phyloP scores from a whole-genome alignment of 2,888 invertebrate genomes.

The Rhagophthalmus giganteus region DNA sequence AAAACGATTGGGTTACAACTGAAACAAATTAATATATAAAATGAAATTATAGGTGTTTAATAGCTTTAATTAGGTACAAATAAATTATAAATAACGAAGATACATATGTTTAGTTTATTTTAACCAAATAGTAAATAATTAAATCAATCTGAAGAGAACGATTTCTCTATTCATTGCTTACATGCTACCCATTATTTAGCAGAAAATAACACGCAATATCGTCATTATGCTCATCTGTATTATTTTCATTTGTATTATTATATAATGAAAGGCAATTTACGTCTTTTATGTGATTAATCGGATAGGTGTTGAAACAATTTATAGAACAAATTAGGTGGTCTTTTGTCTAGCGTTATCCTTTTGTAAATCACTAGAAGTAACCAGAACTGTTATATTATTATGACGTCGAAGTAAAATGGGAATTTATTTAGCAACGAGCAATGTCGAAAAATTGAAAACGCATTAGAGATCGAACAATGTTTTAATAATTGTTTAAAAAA shows the following conservation, averaged over 20 bases:
- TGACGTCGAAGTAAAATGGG: no score
- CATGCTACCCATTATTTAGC: conserved; percentile 12
- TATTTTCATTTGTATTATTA: conserved; percentile 35
- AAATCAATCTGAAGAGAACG: conserved; percentile 15
- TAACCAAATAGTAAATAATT: conserved; percentile 15
- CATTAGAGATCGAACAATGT: no score
- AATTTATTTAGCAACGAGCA: no score
- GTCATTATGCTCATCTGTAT: conserved; percentile 33
- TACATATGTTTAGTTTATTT: conserved; percentile 8
- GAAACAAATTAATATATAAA: no score
- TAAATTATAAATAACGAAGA: no score
- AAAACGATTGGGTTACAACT: no score
- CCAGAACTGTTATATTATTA: no score
- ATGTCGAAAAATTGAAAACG: no score
- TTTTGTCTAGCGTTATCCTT: background rate
- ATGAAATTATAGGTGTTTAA: no score
- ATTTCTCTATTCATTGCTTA: conserved; percentile 11
- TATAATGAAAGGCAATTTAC: conserved; percentile 41
- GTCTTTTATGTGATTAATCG: conserved; percentile 43
- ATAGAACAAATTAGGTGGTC: conserved; percentile 10
- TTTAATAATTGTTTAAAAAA: no score
- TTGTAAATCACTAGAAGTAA: no score
- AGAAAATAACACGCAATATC: conserved; percentile 34
- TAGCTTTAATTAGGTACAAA: no score
- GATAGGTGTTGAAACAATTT: conserved; percentile 39